Evolutionary conservation across 2,797 vertebrate genomes (phyloP), one percentile per base, ranked within the genome.

Genomic region (Pelodytes ibericus): DNA sequence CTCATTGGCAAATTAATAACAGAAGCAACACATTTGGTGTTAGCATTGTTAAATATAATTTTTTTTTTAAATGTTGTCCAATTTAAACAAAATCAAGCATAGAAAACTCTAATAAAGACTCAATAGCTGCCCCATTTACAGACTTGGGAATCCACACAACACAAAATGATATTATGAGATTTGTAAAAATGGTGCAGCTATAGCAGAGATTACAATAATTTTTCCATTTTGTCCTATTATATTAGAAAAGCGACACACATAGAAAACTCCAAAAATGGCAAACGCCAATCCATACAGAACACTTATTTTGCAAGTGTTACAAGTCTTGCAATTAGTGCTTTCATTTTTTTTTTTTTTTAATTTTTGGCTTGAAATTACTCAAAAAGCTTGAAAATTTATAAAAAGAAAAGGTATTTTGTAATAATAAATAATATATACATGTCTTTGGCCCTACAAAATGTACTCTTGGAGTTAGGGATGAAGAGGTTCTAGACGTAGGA

Each of bases 321-420:
- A 63, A 22, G 13, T 62, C 18, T 16, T 13, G 13, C 41, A 16
- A 44, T 44, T 44, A 44, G 41, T 44, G 18, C 13, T 13, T 36
- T 36, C 41, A n/a, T n/a, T n/a, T n/a, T n/a, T n/a, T n/a, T n/a
- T n/a, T n/a, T n/a, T n/a, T n/a, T n/a, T n/a, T n/a, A n/a, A n/a
- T n/a, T 16, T 8, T 36, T 36, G 33, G 3, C 24, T 39, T 36
- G 61, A n/a, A 15, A 63, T 36, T 16, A 13, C 27, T 36, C 61
- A 16, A 24, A 41, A 39, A n/a, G 5, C 61, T n/a, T n/a, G n/a
- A 20, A 30, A 20, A 33, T n/a, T 11, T 5, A 31, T 30, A 30
- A 27, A 61, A 61, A 30, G 59, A 61, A 63, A n/a, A 63, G 22
- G 30, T 3, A 44, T 44, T 44, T 44, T 44, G 41, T 44, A 44